A percentile compares a stretch with the other conserved stretches of the same genome.
These are phyloP conservation scores for Campylomormyrus tamandua DNA, from an alignment of 2,113 vertebrate genomes.

Conservation along the genomic window DNA sequence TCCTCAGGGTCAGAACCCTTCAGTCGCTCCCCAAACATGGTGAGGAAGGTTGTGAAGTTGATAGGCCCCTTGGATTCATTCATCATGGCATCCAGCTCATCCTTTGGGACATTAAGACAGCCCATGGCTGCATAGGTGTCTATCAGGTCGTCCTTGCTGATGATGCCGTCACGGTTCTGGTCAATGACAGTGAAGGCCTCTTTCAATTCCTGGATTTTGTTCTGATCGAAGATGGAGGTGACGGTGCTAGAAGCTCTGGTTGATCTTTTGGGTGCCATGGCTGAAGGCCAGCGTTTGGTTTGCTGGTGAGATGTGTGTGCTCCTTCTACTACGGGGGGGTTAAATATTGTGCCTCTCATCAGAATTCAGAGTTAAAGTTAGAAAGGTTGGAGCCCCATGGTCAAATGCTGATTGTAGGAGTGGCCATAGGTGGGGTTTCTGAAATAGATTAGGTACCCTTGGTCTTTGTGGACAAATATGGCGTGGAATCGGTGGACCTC, in stretches of 20 bases:
- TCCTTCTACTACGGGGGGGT: neutral
- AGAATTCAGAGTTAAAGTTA: conserved; percentile 14
- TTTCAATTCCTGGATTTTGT: conserved; percentile 66
- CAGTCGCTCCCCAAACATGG: conserved; percentile 77
- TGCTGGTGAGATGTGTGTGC: neutral
- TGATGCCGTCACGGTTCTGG: conserved; percentile 28
- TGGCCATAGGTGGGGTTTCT: neutral
- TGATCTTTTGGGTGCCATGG: conserved; percentile 54
- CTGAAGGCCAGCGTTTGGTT: neutral
- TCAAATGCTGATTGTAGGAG: neutral
- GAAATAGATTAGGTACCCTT: conserved; percentile 14
- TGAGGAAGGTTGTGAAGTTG: conserved; percentile 71
- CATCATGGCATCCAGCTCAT: conserved; percentile 74
- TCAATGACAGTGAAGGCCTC: conserved; percentile 38
- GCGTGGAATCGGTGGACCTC: neutral
- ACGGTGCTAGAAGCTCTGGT: conserved; percentile 56
- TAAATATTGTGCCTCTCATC: conserved; percentile 16
- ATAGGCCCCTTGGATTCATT: conserved; percentile 70
- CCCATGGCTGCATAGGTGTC: conserved; percentile 45
- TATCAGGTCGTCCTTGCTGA: conserved; percentile 25
- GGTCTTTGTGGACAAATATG: conserved; percentile 16
- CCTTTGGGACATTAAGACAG: conserved; percentile 69
- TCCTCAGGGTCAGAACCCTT: conserved; percentile 56
- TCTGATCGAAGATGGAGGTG: conserved; percentile 68
- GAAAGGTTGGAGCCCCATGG: neutral